Base-by-base conservation (phyloP, 2,113 vertebrate species). In the Grammomys surdaster region DNA sequence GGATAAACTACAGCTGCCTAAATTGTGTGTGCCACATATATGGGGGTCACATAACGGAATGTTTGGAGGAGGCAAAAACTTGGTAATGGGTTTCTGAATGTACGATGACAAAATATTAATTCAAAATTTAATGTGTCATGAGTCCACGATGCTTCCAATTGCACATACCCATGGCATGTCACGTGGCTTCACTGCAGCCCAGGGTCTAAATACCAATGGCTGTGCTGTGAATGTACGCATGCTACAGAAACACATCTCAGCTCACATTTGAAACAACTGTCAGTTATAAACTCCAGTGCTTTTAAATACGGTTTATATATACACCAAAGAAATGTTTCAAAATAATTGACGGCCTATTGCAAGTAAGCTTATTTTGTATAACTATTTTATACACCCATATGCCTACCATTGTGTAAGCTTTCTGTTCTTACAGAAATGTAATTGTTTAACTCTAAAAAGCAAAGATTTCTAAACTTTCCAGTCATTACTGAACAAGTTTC, bases 371-470 rank as follows among this genome's bases (percentile, higher is more conserved):
- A 16, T 7, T 69, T 26, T 70, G 33, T 54, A 12, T 67, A 48
- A 10, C 28, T 36, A 69, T 48, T 31, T 84, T 63, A 67, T 22
- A 48, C 1, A 48, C 43, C 40, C 26, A 7, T 12, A 70, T 70
- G 46, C 46, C 43, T 6, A 16, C 31, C 46, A 51, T 2, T 51
- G 19, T 54, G 20, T 14, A 70, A n/a, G 33, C 36, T 88, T 70
- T 88, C 85, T 54, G 43, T 69, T 88, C 33, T 70, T 70, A 88
- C 0, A 26, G 28, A 22, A n/a, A 26, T 5, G 51, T n/a, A 48
- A 88, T 88, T 65, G 65, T 67, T 87, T 54, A 70, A 87, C 51
- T 87, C 65, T 69, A 87, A 36, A 86, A 87, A 87, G 51, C 65
- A 87, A 51, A 70, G 65, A 70, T 46, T 87, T 51, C 16, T 54